Base-by-base conservation (phyloP, 2,888 invertebrate species). In the Netelia virgata region DNA sequence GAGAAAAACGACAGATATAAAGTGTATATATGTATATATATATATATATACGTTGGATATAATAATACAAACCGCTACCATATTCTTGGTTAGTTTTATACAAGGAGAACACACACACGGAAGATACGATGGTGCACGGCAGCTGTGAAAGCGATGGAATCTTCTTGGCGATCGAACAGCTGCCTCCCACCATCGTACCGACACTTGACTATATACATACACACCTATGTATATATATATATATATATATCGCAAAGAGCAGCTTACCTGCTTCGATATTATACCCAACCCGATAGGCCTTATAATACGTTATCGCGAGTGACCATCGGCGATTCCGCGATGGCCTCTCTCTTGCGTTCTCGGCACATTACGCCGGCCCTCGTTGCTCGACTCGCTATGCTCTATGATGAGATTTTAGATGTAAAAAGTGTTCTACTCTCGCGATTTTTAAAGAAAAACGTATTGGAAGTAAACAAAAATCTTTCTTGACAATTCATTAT, bases 171-270 rank as follows among this genome's bases (percentile, higher is more conserved):
- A 79, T 82, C 86, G 79, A 89, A 89, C 92, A 93, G 89, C 92
- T 92, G 92, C 89, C 90, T 90, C 88, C 88, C 88, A 89, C 89
- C 88, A 88, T 86, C 82, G 57, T 72, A 41, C 73, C 63, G 16
- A 73, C 59, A 74, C 64, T 78, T 74, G 68, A 70, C 73, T 47
- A 50, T 61, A 55, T 3, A 69, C 43, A 63, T n/a, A 36, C 36
- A 43, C 41, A 18, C 16, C 9, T 18, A 10, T 14, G 3, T 0
- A 1, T 1, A 36, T 14, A 11, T 55, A n/a, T 57, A n/a, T 50
- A 50, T 43, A 16, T 76, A 9, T 59, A 43, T 50, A 61, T 69
- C 36, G 28, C n/a, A 53, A 20, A 72, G 28, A 75, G 66, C 59
- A 59, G 28, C 63, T 80, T 80, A 72, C 75, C 72, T 55, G 20